Base-by-base conservation (phyloP, 2,888 invertebrate genomes). In the Abrostola tripartita region DNA sequence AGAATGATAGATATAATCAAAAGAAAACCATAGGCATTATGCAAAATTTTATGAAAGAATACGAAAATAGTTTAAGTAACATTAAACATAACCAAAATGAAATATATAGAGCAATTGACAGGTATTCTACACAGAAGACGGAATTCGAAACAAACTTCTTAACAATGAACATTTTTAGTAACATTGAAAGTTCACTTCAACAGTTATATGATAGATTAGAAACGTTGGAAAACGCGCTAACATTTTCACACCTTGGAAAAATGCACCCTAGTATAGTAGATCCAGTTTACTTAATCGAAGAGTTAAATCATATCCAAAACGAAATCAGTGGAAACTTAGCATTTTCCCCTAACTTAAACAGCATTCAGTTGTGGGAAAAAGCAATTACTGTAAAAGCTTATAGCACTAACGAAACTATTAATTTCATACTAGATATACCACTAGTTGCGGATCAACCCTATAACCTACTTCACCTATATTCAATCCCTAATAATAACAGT, bases 341-440 rank as follows among this genome's bases (percentile, higher is more conserved):
- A 9, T 40, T 40, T 10, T 5, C 10, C 10, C 9, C 41, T 41
- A 65, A 59, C 6, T 47, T 67, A 0, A 58, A 65, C 1, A 52
- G 10, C 10, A 61, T 65, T n/a, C 59, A 51, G 2, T 9, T 11
- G 12, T 64, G 56, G 59, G 72, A 71, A 63, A 70, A 68, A 63
- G 5, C 57, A n/a, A 66, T 70, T n/a, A 63, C 7, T 55, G 61
- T 70, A 7, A 67, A 69, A 56, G 69, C 72, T 0, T 72, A 70
- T 12, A 66, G 68, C 0, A 76, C 73, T 0, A 79, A 73, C 36
- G 61, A 72, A 14, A 68, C 74, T 0, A 11, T 77, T 6, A 76
- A 57, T 38, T 78, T 81, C 35, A 74, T 80, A 68, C 35, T 76
- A 7, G 69, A 79, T 6, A 63, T 78, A 51, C 77, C 77, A 24